A percentile compares a stretch with the other conserved stretches of the same genome.
Conservation (phyloP, 1,140 invertebrate species). For the Globodera ellingtonae region DNA sequence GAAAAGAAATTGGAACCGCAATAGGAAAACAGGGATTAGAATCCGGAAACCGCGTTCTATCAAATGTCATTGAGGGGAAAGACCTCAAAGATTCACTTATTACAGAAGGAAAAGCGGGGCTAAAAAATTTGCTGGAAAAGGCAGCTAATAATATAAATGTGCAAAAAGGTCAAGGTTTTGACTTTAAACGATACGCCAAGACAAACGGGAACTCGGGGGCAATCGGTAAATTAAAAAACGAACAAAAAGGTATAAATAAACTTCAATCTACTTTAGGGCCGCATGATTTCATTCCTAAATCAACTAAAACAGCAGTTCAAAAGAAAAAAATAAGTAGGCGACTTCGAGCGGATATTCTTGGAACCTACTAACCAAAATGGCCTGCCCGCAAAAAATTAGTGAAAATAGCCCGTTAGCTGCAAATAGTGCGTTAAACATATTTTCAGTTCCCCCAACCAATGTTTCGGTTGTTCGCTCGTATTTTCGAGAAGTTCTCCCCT, state of each 20-base stretch:
- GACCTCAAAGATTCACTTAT: constrained; percentile 25
- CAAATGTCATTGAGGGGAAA: constrained; percentile 17
- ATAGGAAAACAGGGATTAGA: constrained; percentile 30
- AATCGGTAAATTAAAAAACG: neutral
- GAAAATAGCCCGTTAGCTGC: constrained; percentile 12
- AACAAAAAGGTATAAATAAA: constrained; percentile 17
- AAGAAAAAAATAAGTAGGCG: constrained; percentile 14
- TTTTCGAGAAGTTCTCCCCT: constrained; percentile 35
- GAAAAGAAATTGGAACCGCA: constrained; percentile 24
- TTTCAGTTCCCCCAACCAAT: constrained; percentile 42
- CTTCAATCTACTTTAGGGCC: neutral
- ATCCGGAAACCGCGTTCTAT: constrained; percentile 19
- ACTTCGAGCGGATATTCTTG: constrained; percentile 29
- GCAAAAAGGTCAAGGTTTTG: constrained; percentile 25
- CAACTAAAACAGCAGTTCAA: neutral
- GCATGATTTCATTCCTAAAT: neutral
- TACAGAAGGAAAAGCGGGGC: constrained; percentile 13
- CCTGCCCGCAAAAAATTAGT: neutral
- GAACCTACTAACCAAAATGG: constrained; percentile 1
- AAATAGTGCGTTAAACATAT: constrained; percentile 35
- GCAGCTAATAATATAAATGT: constrained; percentile 17
- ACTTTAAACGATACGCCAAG: constrained; percentile 23
- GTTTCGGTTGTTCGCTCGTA: constrained; percentile 28
- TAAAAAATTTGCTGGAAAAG: constrained; percentile 24
- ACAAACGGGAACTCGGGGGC: neutral